Evolutionary conservation across 2,797 vertebrate species (phyloP).

Genomic region (Furcifer pardalis): DNA sequence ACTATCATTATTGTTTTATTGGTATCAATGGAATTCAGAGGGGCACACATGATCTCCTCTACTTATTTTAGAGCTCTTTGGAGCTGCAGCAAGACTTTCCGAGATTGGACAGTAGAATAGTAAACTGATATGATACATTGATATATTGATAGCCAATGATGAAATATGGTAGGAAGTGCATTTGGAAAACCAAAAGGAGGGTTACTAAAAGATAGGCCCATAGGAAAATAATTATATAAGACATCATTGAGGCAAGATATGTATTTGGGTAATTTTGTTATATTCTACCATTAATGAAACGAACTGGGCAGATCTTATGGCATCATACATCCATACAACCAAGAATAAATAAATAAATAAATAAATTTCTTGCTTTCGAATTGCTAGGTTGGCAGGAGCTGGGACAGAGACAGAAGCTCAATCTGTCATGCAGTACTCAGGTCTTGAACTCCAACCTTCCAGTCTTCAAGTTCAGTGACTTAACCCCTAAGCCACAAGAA

Average conservation of each 20-base stretch:
- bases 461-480: no score
- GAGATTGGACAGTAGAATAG: not conserved
- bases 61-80: no score
- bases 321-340: slow-evolving; percentile 53
- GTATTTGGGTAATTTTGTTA: slow-evolving; percentile 55
- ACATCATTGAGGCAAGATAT: slow-evolving; percentile 46
- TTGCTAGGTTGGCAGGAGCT: no score
- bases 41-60: no score
- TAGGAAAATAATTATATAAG: slow-evolving; percentile 15
- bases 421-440: no score
- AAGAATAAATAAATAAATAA: no score
- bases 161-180: not conserved
- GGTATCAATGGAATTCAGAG: no score
- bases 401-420: no score
- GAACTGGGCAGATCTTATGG: slow-evolving; percentile 57
- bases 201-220: not conserved
- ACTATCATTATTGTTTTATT: no score
- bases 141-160: not conserved
- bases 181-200: not conserved
- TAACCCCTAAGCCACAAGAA: no score
- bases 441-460: no score
- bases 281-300: slow-evolving; percentile 13
- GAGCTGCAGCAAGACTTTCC: not conserved
- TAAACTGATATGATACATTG: not conserved
- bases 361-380: no score